Percentiles rank a stretch among this genome's conserved stretches.
These are phyloP conservation scores for Dicranocentrus wangi DNA, from an alignment of 2,888 invertebrate species.

Conservation along the genomic window DNA sequence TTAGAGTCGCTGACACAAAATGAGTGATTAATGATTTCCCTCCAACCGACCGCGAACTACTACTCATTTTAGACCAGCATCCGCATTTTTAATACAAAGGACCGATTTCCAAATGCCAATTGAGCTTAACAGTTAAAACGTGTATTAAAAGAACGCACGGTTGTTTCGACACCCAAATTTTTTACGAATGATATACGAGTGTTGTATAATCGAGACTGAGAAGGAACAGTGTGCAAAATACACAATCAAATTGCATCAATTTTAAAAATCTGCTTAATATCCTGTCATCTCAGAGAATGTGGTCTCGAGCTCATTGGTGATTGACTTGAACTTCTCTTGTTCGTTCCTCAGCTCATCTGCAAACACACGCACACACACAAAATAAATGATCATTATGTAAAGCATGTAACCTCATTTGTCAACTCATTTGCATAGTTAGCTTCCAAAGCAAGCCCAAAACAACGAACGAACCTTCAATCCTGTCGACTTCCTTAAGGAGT, in stretches of 20 bases:
- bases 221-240: slow-evolving; percentile 14
- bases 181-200: slow-evolving; percentile 2
- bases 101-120: slow-evolving; percentile 33
- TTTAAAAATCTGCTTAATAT: slow-evolving; percentile 80
- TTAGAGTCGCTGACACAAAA: background rate
- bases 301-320: slow-evolving; percentile 97
- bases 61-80: slow-evolving; percentile 3
- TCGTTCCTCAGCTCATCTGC: slow-evolving; percentile 91
- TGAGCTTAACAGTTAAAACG: slow-evolving; percentile 39
- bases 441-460: background rate
- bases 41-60: background rate
- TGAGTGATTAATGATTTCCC: slow-evolving; percentile 5
- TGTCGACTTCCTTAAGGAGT: slow-evolving; percentile 81
- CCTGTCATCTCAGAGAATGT: slow-evolving; percentile 96
- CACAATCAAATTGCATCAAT: slow-evolving; percentile 2
- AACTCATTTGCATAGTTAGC: background rate
- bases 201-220: slow-evolving; percentile 8
- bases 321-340: slow-evolving; percentile 97
- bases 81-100: slow-evolving; percentile 22
- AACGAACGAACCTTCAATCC: slow-evolving; percentile 77
- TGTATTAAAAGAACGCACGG: slow-evolving; percentile 40
- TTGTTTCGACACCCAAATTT: slow-evolving; percentile 8
- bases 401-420: background rate
- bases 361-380: slow-evolving; percentile 74
- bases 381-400: background rate